These are phyloP conservation scores for Tholera decimalis DNA, from an alignment of 2,888 invertebrate species.

Conservation along the genomic window DNA sequence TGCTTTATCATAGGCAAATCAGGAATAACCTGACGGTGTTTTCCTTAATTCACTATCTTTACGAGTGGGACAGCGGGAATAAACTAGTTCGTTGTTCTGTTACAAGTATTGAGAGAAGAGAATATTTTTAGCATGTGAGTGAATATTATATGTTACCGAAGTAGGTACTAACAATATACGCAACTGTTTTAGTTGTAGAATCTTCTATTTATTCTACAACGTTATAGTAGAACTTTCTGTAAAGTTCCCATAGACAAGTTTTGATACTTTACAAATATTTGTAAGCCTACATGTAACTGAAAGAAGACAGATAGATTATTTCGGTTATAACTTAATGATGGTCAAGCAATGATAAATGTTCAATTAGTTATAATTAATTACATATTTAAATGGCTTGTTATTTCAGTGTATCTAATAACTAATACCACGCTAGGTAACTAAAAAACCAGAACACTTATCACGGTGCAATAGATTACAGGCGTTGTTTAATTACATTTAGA, in stretches of 20 bases:
- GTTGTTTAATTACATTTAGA: neutral
- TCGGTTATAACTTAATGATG: too few species aligned
- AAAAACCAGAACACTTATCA: neutral
- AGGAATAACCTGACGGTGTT: neutral
- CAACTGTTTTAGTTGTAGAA: constrained; percentile 23
- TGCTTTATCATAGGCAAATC: too few species aligned
- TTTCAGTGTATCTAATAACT: neutral
- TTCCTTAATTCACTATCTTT: neutral
- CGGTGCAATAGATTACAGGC: neutral
- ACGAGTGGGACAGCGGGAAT: neutral
- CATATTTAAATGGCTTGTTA: too few species aligned
- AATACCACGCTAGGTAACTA: neutral
- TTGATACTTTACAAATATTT: constrained; percentile 43
- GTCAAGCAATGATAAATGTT: too few species aligned
- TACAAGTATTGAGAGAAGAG: neutral
- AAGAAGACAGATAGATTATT: too few species aligned
- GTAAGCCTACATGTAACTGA: neutral
- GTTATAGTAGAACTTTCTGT: constrained; percentile 52
- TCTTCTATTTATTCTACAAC: constrained; percentile 33
- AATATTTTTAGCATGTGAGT: constrained; percentile 17
- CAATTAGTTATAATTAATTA: too few species aligned
- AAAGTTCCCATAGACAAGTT: constrained; percentile 6
- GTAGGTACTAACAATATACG: constrained; percentile 18
- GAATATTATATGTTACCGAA: constrained; percentile 20
- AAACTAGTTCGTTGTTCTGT: constrained; percentile 11